A percentile compares a stretch with the other conserved stretches of the same genome.
Evolutionary conservation across 37 sponge, comb jelly and placozoan species (phyloP).

Genomic region (Diacarnus erythraeanus): DNA sequence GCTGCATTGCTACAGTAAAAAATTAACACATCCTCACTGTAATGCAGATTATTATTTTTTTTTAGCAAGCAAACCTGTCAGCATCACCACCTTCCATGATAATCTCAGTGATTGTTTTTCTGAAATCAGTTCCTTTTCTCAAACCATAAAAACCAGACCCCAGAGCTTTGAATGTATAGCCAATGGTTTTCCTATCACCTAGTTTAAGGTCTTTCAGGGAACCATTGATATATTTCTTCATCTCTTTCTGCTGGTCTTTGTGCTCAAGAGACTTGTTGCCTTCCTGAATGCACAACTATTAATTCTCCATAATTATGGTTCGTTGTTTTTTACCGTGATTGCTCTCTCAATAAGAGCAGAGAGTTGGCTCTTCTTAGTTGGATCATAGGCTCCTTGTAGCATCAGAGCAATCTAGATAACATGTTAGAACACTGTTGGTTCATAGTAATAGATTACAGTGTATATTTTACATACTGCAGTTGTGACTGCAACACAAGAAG

Average conservation of each 20-base stretch:
- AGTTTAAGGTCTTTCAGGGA: slow-evolving; percentile 57
- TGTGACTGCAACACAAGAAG: slow-evolving; percentile 86
- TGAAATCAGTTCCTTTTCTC: slow-evolving; percentile 71
- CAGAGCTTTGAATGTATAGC: slow-evolving; percentile 86
- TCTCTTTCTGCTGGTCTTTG: slow-evolving; percentile 63
- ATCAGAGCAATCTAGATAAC: slow-evolving; percentile 72
- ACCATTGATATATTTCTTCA: slow-evolving; percentile 26
- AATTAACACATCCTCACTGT: too few relatives aligned
- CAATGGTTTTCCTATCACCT: slow-evolving; percentile 59
- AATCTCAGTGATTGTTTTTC: slow-evolving; percentile 56
- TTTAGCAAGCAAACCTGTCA: too few relatives aligned
- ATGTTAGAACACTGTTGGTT: neutral
- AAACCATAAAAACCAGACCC: slow-evolving; percentile 86
- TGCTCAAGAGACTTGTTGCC: slow-evolving; percentile 45
- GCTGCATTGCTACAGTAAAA: slow-evolving; percentile 70
- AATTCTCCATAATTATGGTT: neutral
- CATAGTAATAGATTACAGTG: neutral
- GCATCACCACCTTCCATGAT: slow-evolving; percentile 94
- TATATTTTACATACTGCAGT: slow-evolving; percentile 72
- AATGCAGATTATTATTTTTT: neutral
- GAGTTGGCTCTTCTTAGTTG: slow-evolving; percentile 38
- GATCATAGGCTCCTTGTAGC: slow-evolving; percentile 66
- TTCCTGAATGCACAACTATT: slow-evolving; percentile 30
- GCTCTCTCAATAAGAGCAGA: slow-evolving; percentile 32
- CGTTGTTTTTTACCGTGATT: slow-evolving; percentile 25